phyloP scores from a whole-genome alignment of 2,113 vertebrate genomes.

The Hylia prasina region DNA sequence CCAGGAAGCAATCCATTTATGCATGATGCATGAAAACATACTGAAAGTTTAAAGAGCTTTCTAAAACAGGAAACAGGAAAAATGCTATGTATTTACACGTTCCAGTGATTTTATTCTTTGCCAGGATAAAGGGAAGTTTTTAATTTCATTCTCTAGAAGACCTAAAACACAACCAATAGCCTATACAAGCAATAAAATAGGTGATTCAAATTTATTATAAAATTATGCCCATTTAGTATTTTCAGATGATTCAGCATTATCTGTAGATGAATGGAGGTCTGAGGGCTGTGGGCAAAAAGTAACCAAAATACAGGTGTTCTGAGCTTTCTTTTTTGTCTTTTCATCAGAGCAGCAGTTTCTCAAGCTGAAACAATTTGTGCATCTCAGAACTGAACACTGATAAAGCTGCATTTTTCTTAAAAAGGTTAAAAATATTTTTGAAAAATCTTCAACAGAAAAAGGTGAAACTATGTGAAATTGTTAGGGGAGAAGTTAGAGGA shows the following conservation, averaged over 20 bases:
- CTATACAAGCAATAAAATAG: neutral
- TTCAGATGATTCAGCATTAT: neutral
- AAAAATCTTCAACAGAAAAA: neutral
- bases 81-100: neutral
- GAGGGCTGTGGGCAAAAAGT: neutral
- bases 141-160: neutral
- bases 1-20: neutral
- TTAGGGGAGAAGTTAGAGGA: neutral
- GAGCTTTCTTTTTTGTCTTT: neutral
- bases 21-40: neutral
- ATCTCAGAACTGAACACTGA: neutral
- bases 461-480: neutral
- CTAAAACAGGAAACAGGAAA: constrained; percentile 3
- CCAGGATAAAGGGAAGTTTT: neutral
- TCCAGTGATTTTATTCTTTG: neutral
- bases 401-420: neutral
- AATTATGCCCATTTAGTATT: neutral
- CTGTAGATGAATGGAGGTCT: neutral
- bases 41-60: neutral
- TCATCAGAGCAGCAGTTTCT: neutral
- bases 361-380: neutral
- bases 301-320: neutral
- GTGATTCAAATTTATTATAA: neutral
- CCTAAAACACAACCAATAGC: neutral
- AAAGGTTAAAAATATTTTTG: neutral